Percentiles rank a stretch among this genome's conserved stretches.
Conservation (phyloP, 2,888 invertebrate genomes). For the Lumbricus terrestris region DNA sequence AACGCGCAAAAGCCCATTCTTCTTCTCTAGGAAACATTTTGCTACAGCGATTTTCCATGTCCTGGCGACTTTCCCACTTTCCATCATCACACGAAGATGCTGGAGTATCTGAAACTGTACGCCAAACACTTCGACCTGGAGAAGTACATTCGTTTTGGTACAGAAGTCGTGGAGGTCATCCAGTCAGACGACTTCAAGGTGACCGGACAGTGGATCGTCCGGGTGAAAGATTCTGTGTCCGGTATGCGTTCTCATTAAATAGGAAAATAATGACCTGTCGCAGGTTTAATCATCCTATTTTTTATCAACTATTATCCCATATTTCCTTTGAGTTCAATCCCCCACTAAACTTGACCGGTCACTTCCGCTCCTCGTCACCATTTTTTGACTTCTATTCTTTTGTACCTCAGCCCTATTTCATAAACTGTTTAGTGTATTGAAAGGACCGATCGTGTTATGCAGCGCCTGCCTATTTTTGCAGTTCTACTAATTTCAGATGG, state of each 20-base stretch:
- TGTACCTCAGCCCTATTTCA: no score
- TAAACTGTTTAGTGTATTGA: no score
- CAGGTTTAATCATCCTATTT: no score
- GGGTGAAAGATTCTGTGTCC: slow-evolving; percentile 45
- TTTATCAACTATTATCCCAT: no score
- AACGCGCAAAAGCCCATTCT: not conserved
- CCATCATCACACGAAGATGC: slow-evolving; percentile 58
- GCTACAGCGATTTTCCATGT: slow-evolving; percentile 60
- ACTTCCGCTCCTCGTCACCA: no score
- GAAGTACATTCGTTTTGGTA: slow-evolving; percentile 48
- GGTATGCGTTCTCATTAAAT: not conserved
- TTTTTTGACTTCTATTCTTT: no score
- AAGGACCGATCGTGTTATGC: no score
- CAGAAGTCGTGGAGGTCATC: slow-evolving; percentile 41
- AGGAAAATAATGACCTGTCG: no score
- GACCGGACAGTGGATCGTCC: slow-evolving; percentile 52
- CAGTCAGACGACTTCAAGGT: slow-evolving; percentile 43
- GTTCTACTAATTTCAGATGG: no score
- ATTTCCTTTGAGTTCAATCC: no score
- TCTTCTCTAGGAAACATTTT: slow-evolving; percentile 49
- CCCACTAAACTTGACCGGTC: no score
- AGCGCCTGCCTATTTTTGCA: no score
- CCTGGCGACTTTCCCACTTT: slow-evolving; percentile 60
- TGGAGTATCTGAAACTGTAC: slow-evolving; percentile 55
- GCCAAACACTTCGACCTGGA: slow-evolving; percentile 49